These are phyloP conservation scores for Ecliptopera silaceata DNA, from an alignment of 2,888 invertebrate species.

Conservation along the genomic window DNA sequence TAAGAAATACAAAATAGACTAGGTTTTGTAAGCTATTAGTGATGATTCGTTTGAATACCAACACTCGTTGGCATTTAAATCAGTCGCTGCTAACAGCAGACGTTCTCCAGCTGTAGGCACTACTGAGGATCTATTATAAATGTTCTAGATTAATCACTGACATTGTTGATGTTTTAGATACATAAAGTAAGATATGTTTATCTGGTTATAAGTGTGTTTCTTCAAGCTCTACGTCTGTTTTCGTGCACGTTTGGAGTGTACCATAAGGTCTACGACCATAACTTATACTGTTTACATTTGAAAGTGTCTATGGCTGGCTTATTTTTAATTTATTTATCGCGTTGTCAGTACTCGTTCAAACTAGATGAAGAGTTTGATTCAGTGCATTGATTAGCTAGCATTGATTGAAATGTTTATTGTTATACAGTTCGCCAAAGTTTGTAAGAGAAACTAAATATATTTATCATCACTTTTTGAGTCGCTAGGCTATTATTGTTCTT, in stretches of 20 bases:
- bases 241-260: not conserved
- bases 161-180: slow-evolving; percentile 15
- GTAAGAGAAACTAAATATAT: slow-evolving; percentile 70
- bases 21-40: slow-evolving; percentile 39
- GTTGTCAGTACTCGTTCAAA: slow-evolving; percentile 31
- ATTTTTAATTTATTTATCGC: slow-evolving; percentile 19
- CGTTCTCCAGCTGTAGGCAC: slow-evolving; percentile 26
- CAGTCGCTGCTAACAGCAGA: slow-evolving; percentile 19
- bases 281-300: slow-evolving; percentile 3
- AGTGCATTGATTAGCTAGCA: slow-evolving; percentile 48
- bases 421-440: slow-evolving; percentile 76
- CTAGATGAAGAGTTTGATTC: slow-evolving; percentile 37
- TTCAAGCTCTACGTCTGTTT: slow-evolving; percentile 18
- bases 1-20: slow-evolving; percentile 37
- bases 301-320: slow-evolving; percentile 30
- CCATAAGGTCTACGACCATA: not conserved
- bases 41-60: slow-evolving; percentile 30
- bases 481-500: slow-evolving; percentile 61
- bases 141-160: slow-evolving; percentile 28
- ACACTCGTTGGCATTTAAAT: slow-evolving; percentile 21
- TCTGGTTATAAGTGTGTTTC: slow-evolving; percentile 22
- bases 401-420: slow-evolving; percentile 61
- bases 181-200: slow-evolving; percentile 10
- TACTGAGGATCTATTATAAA: slow-evolving; percentile 24
- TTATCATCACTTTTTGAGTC: slow-evolving; percentile 69